phyloP scores from a whole-genome alignment of 2,888 invertebrate genomes.

The Theodoxus fluviatilis region DNA sequence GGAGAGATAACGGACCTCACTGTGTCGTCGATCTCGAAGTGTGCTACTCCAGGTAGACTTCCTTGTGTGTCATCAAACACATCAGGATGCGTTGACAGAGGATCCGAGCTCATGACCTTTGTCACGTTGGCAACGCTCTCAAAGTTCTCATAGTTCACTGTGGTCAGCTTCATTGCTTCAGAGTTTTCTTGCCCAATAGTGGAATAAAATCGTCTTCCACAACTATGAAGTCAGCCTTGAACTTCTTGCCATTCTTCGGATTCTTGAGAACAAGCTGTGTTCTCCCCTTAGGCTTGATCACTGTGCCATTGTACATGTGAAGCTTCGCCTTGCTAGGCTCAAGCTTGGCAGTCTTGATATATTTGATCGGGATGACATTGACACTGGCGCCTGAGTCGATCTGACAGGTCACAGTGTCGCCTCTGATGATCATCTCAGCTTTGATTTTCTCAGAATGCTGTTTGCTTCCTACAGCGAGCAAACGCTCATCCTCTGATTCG shows the following conservation, averaged over 20 bases:
- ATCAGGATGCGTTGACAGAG: background rate
- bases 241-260: slow-evolving; percentile 25
- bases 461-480: background rate
- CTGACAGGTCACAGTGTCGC: slow-evolving; percentile 30
- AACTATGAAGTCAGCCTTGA: slow-evolving; percentile 16
- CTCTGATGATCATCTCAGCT: background rate
- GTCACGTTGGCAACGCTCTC: background rate
- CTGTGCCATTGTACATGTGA: slow-evolving; percentile 32
- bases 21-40: slow-evolving; percentile 9
- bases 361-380: slow-evolving; percentile 21
- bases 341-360: slow-evolving; percentile 17
- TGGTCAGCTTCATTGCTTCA: slow-evolving; percentile 23
- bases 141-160: slow-evolving; percentile 19
- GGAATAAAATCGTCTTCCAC: slow-evolving; percentile 21
- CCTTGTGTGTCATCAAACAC: slow-evolving; percentile 11
- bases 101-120: background rate
- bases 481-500: background rate
- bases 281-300: slow-evolving; percentile 29
- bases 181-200: slow-evolving; percentile 20
- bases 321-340: slow-evolving; percentile 24
- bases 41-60: background rate
- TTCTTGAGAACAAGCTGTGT: slow-evolving; percentile 29
- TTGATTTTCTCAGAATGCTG: background rate
- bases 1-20: slow-evolving; percentile 3
- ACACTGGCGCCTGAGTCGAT: slow-evolving; percentile 33